These are phyloP conservation scores for Microctenopoma steveboyesi DNA, from an alignment of 2,797 vertebrate species.

Conservation along the genomic window DNA sequence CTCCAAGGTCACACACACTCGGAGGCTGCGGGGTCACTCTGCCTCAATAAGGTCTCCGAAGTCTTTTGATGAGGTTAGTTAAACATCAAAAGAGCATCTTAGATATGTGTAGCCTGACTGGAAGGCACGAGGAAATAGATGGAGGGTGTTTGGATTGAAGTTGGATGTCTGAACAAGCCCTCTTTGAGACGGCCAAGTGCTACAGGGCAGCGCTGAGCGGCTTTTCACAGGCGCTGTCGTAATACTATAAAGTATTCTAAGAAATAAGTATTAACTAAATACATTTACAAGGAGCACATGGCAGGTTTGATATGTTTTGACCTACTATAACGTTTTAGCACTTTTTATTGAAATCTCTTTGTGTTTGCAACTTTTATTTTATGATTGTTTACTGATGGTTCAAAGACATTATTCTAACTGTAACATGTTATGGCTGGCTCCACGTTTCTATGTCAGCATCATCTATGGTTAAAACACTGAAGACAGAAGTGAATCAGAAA, in stretches of 20 bases:
- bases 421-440: neutral
- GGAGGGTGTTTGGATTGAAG: constrained; percentile 51
- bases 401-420: neutral
- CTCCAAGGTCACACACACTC: constrained; percentile 54
- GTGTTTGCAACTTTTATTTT: constrained; percentile 1
- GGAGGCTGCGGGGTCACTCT: constrained; percentile 26
- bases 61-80: constrained; percentile 75
- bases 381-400: neutral
- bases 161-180: constrained; percentile 43
- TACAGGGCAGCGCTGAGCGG: constrained; percentile 38
- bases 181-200: constrained; percentile 29
- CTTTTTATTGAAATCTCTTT: neutral
- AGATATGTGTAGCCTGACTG: constrained; percentile 28
- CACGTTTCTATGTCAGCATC: neutral
- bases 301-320: constrained; percentile 20
- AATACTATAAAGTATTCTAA: constrained; percentile 39
- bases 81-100: constrained; percentile 73
- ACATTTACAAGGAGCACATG: constrained; percentile 38
- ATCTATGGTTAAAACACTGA: neutral
- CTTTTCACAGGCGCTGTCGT: constrained; percentile 52
- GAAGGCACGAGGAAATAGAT: constrained; percentile 24
- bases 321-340: constrained; percentile 3
- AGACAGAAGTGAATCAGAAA: neutral
- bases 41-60: constrained; percentile 58
- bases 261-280: constrained; percentile 30